A percentile compares a stretch with the other conserved stretches of the same genome.
phyloP scores from a whole-genome alignment of 2,888 invertebrate species.

The Acanthopleura granulata region DNA sequence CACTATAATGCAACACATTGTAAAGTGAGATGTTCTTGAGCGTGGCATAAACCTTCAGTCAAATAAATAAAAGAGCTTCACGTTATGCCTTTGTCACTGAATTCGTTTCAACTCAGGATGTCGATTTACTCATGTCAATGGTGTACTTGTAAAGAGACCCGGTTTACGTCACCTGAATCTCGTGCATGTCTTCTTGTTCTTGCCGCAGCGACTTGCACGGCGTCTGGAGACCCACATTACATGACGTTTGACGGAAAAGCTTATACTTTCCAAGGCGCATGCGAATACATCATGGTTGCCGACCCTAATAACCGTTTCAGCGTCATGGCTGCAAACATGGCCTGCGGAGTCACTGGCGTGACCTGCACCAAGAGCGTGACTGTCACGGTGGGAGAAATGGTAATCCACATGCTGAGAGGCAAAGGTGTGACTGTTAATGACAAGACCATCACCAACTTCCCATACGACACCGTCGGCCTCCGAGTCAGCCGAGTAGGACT shows the following conservation, averaged over 20 bases:
- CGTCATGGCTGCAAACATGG: slow-evolving; percentile 83
- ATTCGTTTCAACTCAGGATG: no score
- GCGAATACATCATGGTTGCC: slow-evolving; percentile 77
- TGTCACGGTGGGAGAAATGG: slow-evolving; percentile 19
- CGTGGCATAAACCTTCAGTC: no score
- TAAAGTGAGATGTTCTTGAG: no score
- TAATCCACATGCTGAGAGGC: slow-evolving; percentile 32
- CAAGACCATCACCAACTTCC: slow-evolving; percentile 27
- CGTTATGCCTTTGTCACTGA: neutral
- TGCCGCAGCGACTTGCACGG: slow-evolving; percentile 73
- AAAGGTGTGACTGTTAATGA: slow-evolving; percentile 35
- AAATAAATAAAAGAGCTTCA: no score
- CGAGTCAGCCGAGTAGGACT: slow-evolving; percentile 75
- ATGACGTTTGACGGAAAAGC: slow-evolving; percentile 85
- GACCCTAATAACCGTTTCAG: slow-evolving; percentile 69
- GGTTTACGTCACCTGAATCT: no score
- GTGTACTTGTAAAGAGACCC: no score
- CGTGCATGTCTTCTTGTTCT: no score
- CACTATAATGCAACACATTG: no score
- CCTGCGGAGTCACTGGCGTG: slow-evolving; percentile 86
- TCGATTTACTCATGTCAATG: no score
- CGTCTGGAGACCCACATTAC: slow-evolving; percentile 92
- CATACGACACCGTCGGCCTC: slow-evolving; percentile 2
- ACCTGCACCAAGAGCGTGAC: slow-evolving; percentile 80
- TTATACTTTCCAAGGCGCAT: slow-evolving; percentile 89